Base-by-base conservation (phyloP, 2,888 invertebrate genomes). In the Drosophila borealis region DNA sequence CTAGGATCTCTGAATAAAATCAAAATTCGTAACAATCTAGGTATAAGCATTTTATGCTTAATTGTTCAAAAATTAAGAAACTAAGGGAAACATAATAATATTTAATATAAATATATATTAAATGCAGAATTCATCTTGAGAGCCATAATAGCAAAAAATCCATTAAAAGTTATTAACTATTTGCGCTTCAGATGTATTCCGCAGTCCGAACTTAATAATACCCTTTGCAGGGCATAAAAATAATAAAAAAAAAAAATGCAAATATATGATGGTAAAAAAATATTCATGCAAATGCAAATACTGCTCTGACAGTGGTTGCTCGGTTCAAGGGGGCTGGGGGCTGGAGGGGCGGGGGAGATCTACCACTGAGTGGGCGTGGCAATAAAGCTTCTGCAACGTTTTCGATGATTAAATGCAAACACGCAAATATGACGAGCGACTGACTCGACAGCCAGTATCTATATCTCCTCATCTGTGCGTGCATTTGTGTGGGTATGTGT, bases 341-440 rank as follows among this genome's bases (percentile, higher is more conserved):
- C 17, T 5, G 4, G 34, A n/a, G n/a, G 25, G 21, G 4, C 29
- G 11, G 9, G 34, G 19, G 11, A 11, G 1, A 10, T n/a, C 11
- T 39, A 6, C 50, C 21, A 34, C 21, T n/a, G 21, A 9, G 61
- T 50, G 75, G 74, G 72, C 65, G 72, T 75, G 70, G 55, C 70
- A 59, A 61, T 46, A 61, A 14, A 49, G 60, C 65, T 66, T 70
- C 68, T 86, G 87, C 83, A 84, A 81, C 80, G 78, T 78, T 88
- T 89, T 89, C 89, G 82, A 86, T 89, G 89, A 89, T 89, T 89
- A 89, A 85, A 88, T 87, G 85, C 88, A 81, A 85, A 85, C 85
- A 85, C 86, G 85, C 86, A 88, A 88, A 88, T 85, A 88, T 87
- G 84, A 83, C 78, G 84, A 81, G 70, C 78, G 69, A 78, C 78